phyloP scores from a whole-genome alignment of 2,797 vertebrate genomes.

The Sebastes elongatus region DNA sequence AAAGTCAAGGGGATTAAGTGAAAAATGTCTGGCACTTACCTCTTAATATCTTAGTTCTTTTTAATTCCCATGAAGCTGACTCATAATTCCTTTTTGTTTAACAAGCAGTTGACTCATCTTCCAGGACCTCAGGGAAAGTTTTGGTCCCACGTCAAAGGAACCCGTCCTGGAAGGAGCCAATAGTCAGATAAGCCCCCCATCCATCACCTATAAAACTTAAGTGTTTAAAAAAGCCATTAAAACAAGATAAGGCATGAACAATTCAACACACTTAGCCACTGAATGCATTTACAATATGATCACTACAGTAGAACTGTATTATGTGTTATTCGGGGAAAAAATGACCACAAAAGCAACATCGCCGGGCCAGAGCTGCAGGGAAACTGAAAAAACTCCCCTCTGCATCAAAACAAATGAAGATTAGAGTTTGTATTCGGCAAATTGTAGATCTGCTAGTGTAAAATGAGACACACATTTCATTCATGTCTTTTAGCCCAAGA shows the following conservation, averaged over 20 bases:
- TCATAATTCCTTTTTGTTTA: not conserved
- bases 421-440: not conserved
- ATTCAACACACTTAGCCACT: conserved; percentile 31
- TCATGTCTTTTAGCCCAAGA: not conserved
- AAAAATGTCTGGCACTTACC: not conserved
- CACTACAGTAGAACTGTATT: not conserved
- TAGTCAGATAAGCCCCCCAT: conserved; percentile 69
- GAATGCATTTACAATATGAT: conserved; percentile 17
- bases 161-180: conserved; percentile 50
- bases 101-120: not conserved
- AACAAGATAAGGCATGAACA: conserved; percentile 62
- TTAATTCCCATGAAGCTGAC: not conserved
- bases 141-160: conserved; percentile 21
- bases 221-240: conserved; percentile 78
- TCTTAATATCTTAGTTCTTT: not conserved
- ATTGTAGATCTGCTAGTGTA: not conserved
- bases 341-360: not conserved
- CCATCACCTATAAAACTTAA: conserved; percentile 63
- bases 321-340: not conserved
- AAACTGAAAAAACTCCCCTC: not conserved
- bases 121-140: not conserved
- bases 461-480: not conserved
- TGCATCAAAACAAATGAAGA: not conserved
- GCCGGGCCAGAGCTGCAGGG: not conserved
- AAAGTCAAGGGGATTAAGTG: not conserved